These are phyloP conservation scores for Lycaon pictus DNA, from an alignment of 2,113 vertebrate species.

Conservation along the genomic window DNA sequence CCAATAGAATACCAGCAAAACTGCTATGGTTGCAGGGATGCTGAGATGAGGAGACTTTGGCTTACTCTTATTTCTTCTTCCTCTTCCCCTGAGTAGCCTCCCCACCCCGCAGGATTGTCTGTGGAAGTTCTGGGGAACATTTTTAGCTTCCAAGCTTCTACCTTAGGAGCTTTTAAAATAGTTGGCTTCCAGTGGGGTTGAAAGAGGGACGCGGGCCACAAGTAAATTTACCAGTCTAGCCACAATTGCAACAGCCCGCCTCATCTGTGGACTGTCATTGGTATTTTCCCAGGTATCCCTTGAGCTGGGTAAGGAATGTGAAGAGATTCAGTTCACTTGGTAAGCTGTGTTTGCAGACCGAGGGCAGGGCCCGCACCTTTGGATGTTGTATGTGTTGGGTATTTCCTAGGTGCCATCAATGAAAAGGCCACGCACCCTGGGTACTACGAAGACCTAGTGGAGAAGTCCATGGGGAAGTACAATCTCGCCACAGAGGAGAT, in stretches of 20 bases:
- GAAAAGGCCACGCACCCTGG: constrained; percentile 98
- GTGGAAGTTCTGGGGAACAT: not conserved
- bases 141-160: not conserved
- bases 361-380: not conserved
- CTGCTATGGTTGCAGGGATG: not conserved
- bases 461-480: constrained; percentile 98
- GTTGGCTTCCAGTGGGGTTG: rapidly evolving
- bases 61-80: not conserved
- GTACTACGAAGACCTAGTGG: constrained; percentile 98
- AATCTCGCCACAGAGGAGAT: constrained; percentile 99
- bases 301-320: not conserved
- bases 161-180: not conserved
- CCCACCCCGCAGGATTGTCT: rapidly evolving
- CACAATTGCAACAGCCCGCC: rapidly evolving
- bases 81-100: not conserved
- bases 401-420: constrained; percentile 93
- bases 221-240: too few species aligned
- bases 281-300: not conserved
- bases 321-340: too few species aligned
- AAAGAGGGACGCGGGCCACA: not conserved
- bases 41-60: rapidly evolving
- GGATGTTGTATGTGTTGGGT: not conserved
- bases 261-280: rapidly evolving
- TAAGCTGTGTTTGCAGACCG: not conserved
- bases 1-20: not conserved